These are phyloP conservation scores for Ceyx cyanopectus DNA, from an alignment of 2,113 vertebrate genomes.

Conservation along the genomic window DNA sequence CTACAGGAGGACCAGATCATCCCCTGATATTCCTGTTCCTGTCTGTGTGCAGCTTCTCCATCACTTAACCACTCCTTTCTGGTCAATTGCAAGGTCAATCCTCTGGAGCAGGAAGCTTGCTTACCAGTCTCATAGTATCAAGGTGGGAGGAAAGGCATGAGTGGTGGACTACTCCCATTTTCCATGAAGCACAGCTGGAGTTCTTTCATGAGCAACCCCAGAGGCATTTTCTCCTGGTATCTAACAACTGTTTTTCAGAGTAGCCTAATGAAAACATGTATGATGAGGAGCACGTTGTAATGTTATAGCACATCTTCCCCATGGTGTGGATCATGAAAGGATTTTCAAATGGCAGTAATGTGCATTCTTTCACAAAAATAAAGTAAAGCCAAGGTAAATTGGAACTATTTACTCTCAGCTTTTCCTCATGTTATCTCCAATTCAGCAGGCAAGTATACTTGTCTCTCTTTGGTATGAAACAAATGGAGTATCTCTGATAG, in stretches of 20 bases:
- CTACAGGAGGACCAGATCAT: not conserved
- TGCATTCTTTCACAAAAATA: not conserved
- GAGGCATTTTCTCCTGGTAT: not conserved
- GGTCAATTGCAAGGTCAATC: not conserved
- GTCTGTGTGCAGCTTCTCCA: not conserved
- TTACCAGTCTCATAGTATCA: not conserved
- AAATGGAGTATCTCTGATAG: not conserved
- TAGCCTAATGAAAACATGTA: not conserved
- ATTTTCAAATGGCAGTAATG: not conserved
- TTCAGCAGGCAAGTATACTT: not conserved
- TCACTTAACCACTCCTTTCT: not conserved
- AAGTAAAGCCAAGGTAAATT: not conserved
- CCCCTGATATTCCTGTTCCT: not conserved
- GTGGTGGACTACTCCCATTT: not conserved
- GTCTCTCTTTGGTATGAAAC: not conserved
- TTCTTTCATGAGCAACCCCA: not conserved
- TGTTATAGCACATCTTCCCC: not conserved
- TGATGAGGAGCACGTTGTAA: not conserved
- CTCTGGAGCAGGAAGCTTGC: not conserved
- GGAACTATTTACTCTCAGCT: not conserved
- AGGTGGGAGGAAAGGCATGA: not conserved
- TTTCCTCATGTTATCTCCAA: not conserved
- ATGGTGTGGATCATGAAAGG: not conserved
- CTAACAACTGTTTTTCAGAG: not conserved
- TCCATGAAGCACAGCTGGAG: not conserved